Percentiles rank a stretch among this genome's conserved stretches.
These are phyloP conservation scores for Pandion haliaetus DNA, from an alignment of 2,113 vertebrate species.

Conservation along the genomic window DNA sequence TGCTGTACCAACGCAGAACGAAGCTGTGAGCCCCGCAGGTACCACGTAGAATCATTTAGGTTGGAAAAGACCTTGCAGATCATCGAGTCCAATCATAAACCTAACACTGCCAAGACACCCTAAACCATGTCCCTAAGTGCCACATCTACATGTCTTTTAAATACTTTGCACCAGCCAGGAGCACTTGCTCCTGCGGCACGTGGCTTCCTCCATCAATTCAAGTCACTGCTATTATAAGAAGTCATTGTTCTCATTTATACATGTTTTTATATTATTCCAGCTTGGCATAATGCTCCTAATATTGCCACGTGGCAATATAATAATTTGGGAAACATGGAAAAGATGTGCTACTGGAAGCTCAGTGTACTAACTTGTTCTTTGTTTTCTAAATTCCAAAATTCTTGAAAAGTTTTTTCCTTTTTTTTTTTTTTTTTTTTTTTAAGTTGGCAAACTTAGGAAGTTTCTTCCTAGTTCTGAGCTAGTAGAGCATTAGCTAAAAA, in stretches of 20 bases:
- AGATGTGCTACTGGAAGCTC: not conserved
- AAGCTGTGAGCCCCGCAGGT: not conserved
- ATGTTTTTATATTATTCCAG: not conserved
- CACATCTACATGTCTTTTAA: not conserved
- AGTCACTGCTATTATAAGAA: not conserved
- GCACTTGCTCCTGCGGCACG: not conserved
- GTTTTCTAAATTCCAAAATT: not conserved
- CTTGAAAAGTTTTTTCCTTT: not conserved
- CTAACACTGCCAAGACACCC: not conserved
- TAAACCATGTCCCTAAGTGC: not conserved
- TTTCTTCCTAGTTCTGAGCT: not conserved
- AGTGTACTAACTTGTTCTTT: not conserved
- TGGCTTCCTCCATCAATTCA: not conserved
- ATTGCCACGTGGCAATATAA: not conserved
- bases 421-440: not conserved
- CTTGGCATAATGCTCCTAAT: not conserved
- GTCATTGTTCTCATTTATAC: not conserved
- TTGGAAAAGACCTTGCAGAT: not conserved
- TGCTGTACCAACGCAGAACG: not conserved
- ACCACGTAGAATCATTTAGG: not conserved
- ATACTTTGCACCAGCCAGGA: not conserved
- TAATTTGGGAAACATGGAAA: not conserved
- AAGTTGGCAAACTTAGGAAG: not conserved
- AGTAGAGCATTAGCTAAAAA: not conserved
- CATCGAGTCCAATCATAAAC: not conserved